Percentiles rank a stretch among this genome's conserved stretches.
Evolutionary conservation across 2,113 vertebrate genomes (phyloP).

Genomic region (Osmerus mordax): DNA sequence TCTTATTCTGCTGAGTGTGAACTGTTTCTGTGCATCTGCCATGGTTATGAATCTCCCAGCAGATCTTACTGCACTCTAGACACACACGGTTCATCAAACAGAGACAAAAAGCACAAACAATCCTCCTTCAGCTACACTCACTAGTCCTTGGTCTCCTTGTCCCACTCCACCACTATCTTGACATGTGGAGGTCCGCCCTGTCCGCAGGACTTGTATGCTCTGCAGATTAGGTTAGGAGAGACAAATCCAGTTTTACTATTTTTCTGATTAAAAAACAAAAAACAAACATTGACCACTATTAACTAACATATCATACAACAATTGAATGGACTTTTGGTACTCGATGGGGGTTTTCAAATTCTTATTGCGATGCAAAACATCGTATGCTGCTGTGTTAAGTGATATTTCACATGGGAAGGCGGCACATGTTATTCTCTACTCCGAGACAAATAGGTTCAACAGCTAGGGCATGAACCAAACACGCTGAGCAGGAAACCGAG

Average conservation of each 20-base stretch:
- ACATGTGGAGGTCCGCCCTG: conserved; percentile 92
- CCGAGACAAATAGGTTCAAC: no score
- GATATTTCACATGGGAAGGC: no score
- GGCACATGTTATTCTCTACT: background rate
- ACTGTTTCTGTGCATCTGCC: no score
- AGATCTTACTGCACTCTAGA: background rate
- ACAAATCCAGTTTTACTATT: background rate
- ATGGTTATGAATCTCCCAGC: background rate
- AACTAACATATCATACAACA: no score
- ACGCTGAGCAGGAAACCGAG: conserved; percentile 28
- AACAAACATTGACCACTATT: background rate
- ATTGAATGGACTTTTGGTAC: no score
- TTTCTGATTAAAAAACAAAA: background rate
- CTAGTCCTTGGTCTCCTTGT: conserved; percentile 98
- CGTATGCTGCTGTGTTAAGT: no score
- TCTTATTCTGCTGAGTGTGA: background rate
- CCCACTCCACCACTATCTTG: conserved; percentile 98
- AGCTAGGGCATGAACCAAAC: conserved; percentile 17
- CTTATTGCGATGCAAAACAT: no score
- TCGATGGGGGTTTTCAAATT: no score
- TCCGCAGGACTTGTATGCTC: conserved; percentile 92
- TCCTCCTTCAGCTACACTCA: conserved; percentile 68
- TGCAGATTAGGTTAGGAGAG: conserved; percentile 45
- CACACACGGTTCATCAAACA: conserved; percentile 5
- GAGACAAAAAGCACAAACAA: background rate